Evolutionary conservation across 2,888 invertebrate species (phyloP), one percentile per base, ranked within the genome.

Genomic region (Hirtodrosophila histrioides): DNA sequence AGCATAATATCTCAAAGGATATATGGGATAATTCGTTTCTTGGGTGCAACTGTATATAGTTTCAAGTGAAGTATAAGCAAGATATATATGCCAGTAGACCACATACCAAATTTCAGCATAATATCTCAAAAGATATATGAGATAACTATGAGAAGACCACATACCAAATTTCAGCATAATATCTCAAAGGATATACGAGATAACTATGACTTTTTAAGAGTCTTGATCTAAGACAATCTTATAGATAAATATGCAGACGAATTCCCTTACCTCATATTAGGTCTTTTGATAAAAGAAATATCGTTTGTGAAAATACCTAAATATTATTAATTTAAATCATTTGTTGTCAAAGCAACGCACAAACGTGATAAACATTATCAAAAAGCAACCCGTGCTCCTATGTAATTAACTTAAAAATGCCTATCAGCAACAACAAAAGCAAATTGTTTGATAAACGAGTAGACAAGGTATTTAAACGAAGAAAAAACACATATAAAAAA

Each of bases 301-400:
- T 27, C 11, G 7, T 29, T 29, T 9, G 9, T 11, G 27, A 29
- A 44, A 46, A n/a, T 36, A 17, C 12, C 31, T 3, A 12, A 5
- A n/a, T 10, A 17, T 17, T 1, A 17, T 17, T 11, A 17, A 3
- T 33, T 33, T 24, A 10, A 24, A 8, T 23, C 11, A 37, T 44
- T 29, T 31, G 10, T 7, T 44, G 39, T 12, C 46, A 35, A 43
- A 49, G 36, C 17, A 17, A 17, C 17, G 17, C 17, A 17, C 17
- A 17, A 17, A 17, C 17, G 17, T 17, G 17, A 57, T 51, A 62
- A 68, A 35, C 39, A 49, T 50, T 63, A 69, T 57, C 57, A 53
- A 35, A 29, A 9, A 7, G 23, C 17, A n/a, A 33, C 40, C 23
- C 54, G 55, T 11, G 68, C 24, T 51, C 61, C n/a, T 27, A 11